These are phyloP conservation scores for Hypomesus transpacificus DNA, from an alignment of 2,113 vertebrate species.

Conservation along the genomic window DNA sequence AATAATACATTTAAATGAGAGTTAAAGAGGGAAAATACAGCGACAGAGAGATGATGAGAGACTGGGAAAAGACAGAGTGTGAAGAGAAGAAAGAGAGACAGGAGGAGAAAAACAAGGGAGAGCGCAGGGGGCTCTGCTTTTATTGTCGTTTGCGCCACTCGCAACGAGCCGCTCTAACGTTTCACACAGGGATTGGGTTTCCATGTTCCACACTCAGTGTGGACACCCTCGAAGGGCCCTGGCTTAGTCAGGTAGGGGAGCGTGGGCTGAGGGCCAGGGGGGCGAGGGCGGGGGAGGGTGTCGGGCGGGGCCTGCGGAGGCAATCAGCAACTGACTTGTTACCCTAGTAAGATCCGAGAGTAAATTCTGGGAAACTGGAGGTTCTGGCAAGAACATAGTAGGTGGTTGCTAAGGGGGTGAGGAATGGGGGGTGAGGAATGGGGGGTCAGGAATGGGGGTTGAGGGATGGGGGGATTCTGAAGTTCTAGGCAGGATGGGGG, in stretches of 20 bases:
- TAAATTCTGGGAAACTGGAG: constrained; percentile 40
- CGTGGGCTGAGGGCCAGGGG: neutral
- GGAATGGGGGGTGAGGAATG: neutral
- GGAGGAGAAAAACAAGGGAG: neutral
- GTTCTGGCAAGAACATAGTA: constrained; percentile 39
- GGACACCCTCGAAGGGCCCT: constrained; percentile 37
- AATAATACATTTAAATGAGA: no score
- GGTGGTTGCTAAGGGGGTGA: constrained; percentile 32
- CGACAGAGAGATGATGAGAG: neutral
- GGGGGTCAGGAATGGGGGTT: no score
- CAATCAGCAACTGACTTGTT: constrained; percentile 54
- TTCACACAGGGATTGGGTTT: constrained; percentile 53
- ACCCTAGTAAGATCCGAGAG: constrained; percentile 1
- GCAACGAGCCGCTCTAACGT: constrained; percentile 18
- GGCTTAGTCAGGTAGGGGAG: neutral
- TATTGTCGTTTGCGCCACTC: constrained; percentile 28
- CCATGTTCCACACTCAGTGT: constrained; percentile 22
- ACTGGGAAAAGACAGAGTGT: no score
- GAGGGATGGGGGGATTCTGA: neutral
- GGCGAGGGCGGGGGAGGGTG: neutral
- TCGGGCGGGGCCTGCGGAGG: constrained; percentile 26
- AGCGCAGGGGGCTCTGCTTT: constrained; percentile 24
- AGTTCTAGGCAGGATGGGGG: no score
- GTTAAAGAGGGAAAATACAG: neutral
- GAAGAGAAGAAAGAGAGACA: no score